Evolutionary conservation across 2,888 invertebrate species (phyloP).

Genomic region (Perizoma flavofasciatum): DNA sequence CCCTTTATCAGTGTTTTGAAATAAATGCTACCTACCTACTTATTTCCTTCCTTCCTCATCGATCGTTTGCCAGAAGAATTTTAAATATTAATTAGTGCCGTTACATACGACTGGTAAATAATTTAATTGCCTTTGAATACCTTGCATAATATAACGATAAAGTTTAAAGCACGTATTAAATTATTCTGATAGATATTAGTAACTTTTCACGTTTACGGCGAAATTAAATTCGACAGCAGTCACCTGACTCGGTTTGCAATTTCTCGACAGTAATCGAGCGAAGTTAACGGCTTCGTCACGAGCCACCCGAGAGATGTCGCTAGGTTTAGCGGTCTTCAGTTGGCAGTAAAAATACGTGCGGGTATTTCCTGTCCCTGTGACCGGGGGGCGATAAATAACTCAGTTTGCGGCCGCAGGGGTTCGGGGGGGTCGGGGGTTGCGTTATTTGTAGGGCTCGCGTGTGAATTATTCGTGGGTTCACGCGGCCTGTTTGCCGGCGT

Average conservation of each 20-base stretch:
- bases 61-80: conserved; percentile 32
- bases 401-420: conserved; percentile 71
- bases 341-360: conserved; percentile 80
- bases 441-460: conserved; percentile 83
- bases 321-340: conserved; percentile 57
- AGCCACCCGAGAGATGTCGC: conserved; percentile 72
- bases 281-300: conserved; percentile 33
- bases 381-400: conserved; percentile 79
- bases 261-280: conserved; percentile 31
- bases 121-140: conserved; percentile 17
- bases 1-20: conserved; percentile 49
- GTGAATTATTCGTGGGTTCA: conserved; percentile 84
- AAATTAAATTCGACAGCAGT: conserved; percentile 28
- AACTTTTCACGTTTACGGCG: conserved; percentile 22
- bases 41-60: conserved; percentile 51
- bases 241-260: conserved; percentile 34
- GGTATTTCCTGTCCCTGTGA: conserved; percentile 76
- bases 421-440: conserved; percentile 50
- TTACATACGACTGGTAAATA: conserved; percentile 15
- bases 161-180: conserved; percentile 12
- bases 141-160: conserved; percentile 10
- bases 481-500: conserved; percentile 79
- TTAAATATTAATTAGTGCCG: conserved; percentile 19
- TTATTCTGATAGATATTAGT: conserved; percentile 15
- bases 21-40: conserved; percentile 31